A percentile compares a stretch with the other conserved stretches of the same genome.
These are phyloP conservation scores for Montipora sp. DNA, from an alignment of 64 coral and sea anemone genomes.

Conservation along the genomic window DNA sequence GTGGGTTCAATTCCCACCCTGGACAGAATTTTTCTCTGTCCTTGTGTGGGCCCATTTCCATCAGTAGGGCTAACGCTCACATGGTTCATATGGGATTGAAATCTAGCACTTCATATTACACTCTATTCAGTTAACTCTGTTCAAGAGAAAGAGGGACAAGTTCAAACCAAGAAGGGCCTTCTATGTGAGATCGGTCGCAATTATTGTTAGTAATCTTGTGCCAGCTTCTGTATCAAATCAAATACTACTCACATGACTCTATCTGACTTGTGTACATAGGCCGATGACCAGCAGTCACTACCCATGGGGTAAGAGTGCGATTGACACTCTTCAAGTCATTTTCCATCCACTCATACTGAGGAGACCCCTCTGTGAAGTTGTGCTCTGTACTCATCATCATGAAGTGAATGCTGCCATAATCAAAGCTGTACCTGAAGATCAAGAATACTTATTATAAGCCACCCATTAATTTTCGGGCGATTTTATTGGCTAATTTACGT, in stretches of 20 bases:
- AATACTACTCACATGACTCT: slow-evolving; percentile 58
- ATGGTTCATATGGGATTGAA: too few species aligned
- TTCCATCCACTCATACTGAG: slow-evolving; percentile 90
- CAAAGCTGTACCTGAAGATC: slow-evolving; percentile 88
- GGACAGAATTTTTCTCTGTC: too few species aligned
- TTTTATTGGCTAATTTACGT: too few species aligned
- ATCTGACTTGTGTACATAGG: slow-evolving; percentile 96
- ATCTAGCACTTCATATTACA: too few species aligned
- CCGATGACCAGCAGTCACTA: slow-evolving; percentile 87
- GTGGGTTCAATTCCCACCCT: too few species aligned
- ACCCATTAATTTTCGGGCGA: too few species aligned
- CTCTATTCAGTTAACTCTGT: too few species aligned
- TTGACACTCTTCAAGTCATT: slow-evolving; percentile 89
- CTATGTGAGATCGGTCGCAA: background rate
- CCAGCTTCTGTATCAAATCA: background rate
- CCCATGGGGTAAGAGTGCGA: slow-evolving; percentile 87
- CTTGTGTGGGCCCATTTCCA: too few species aligned
- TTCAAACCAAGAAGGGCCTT: too few species aligned
- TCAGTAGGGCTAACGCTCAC: too few species aligned
- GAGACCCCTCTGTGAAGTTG: slow-evolving; percentile 71
- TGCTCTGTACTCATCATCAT: slow-evolving; percentile 99
- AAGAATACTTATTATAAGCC: background rate
- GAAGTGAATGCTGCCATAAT: slow-evolving; percentile 93
- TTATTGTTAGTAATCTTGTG: background rate
- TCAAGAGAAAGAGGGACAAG: too few species aligned